phyloP scores from a whole-genome alignment of 2,797 vertebrate species.

The Anolis apletophallus region DNA sequence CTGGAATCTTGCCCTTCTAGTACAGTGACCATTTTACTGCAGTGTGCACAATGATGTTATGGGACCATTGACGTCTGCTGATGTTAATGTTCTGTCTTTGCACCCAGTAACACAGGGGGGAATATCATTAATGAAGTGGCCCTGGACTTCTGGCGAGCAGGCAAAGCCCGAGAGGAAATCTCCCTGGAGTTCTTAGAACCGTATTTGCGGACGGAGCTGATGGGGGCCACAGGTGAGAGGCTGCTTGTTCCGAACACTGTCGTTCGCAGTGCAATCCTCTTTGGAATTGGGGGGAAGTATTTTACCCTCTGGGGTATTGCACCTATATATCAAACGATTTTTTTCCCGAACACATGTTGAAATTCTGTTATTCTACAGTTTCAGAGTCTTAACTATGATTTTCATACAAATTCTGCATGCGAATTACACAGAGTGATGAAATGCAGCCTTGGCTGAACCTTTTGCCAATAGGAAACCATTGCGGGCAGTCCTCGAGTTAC shows the following conservation, averaged over 20 bases:
- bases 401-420: too few relatives aligned
- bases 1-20: background rate
- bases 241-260: fast-evolving
- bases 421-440: too few relatives aligned
- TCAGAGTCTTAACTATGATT: too few relatives aligned
- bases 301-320: background rate
- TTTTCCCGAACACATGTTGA: background rate
- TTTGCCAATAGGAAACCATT: too few relatives aligned
- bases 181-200: conserved; percentile 88
- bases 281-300: too few relatives aligned
- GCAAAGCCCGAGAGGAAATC: conserved; percentile 90
- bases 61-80: background rate
- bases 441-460: too few relatives aligned
- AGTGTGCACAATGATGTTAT: background rate
- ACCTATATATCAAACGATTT: background rate
- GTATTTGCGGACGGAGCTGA: conserved; percentile 83
- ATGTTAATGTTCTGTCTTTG: background rate
- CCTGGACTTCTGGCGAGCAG: conserved; percentile 90
- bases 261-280: background rate
- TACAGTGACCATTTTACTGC: background rate
- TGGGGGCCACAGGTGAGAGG: conserved; percentile 83
- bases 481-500: too few relatives aligned
- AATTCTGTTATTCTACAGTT: background rate
- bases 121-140: conserved; percentile 88
- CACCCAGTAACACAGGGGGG: conserved; percentile 89